Conservation (phyloP, 2,797 vertebrate genomes). For the Pempheris klunzingeri region DNA sequence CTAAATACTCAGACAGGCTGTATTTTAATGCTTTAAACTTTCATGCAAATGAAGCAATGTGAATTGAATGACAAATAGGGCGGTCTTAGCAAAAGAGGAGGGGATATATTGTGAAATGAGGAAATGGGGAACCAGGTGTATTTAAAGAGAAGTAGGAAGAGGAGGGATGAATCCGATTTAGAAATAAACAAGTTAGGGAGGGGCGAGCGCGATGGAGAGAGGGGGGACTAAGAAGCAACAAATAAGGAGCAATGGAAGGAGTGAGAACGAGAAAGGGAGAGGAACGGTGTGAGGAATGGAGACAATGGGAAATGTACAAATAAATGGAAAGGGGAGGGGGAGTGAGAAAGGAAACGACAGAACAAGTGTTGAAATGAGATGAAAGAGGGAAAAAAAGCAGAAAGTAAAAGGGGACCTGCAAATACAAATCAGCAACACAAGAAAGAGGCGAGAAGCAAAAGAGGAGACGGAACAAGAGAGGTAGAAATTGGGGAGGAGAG, state of each 20-base stretch:
- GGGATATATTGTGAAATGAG: constrained; percentile 46
- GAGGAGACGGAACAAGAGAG: constrained; percentile 11
- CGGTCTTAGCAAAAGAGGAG: constrained; percentile 18
- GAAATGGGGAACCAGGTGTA: constrained; percentile 67
- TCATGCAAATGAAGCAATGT: too few species aligned
- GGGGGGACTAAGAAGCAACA: constrained; percentile 45
- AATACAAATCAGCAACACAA: constrained; percentile 46
- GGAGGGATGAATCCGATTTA: constrained; percentile 64
- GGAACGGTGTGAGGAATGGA: constrained; percentile 16
- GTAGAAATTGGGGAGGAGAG: neutral
- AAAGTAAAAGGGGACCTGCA: constrained; percentile 18
- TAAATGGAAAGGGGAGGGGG: constrained; percentile 31
- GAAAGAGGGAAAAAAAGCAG: constrained; percentile 20
- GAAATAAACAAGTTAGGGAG: constrained; percentile 66
- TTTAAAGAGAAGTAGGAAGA: constrained; percentile 42
- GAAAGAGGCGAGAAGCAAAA: constrained; percentile 8
- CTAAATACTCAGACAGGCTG: too few species aligned
- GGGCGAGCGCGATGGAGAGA: constrained; percentile 31
- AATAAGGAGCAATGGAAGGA: constrained; percentile 57
- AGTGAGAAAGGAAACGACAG: constrained; percentile 23
- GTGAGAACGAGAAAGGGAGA: constrained; percentile 17
- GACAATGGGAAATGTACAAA: constrained; percentile 37
- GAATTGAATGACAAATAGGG: constrained; percentile 61
- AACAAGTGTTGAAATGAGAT: constrained; percentile 39
- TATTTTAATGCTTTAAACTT: too few species aligned